Conservation (phyloP, 2,888 invertebrate species). For the Strigamia transsilvanica region DNA sequence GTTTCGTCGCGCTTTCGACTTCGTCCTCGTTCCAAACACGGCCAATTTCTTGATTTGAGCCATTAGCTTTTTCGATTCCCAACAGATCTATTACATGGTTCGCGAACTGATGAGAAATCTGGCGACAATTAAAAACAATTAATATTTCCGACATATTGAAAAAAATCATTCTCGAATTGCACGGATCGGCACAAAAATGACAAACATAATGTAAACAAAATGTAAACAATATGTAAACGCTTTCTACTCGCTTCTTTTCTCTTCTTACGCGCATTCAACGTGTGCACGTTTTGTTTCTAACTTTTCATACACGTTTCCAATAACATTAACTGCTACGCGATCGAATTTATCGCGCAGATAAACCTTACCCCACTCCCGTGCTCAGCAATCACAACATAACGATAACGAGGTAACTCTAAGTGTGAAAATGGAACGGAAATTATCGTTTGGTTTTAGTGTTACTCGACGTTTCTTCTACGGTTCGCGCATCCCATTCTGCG, state of each 20-base stretch:
- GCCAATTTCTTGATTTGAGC: constrained; percentile 50
- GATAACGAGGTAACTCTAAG: not conserved
- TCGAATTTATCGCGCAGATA: not conserved
- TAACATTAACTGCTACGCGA: too few relatives aligned
- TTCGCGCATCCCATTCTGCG: too few relatives aligned
- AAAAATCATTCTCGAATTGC: too few relatives aligned
- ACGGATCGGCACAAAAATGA: too few relatives aligned
- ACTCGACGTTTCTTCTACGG: not conserved
- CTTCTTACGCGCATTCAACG: too few relatives aligned
- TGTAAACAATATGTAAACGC: too few relatives aligned
- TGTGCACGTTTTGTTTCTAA: too few relatives aligned
- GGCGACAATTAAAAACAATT: not conserved
- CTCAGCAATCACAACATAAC: not conserved
- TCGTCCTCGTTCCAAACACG: not conserved
- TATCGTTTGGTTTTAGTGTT: not conserved
- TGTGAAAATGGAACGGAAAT: not conserved
- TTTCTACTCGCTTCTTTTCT: too few relatives aligned
- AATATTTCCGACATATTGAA: too few relatives aligned
- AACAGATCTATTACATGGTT: not conserved
- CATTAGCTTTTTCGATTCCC: not conserved
- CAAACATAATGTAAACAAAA: too few relatives aligned
- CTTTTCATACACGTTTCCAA: too few relatives aligned
- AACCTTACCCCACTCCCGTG: not conserved
- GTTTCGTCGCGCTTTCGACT: not conserved
- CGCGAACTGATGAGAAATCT: not conserved